These are phyloP conservation scores for Tonatia bakeri DNA, from an alignment of 2,113 vertebrate species.

Conservation along the genomic window DNA sequence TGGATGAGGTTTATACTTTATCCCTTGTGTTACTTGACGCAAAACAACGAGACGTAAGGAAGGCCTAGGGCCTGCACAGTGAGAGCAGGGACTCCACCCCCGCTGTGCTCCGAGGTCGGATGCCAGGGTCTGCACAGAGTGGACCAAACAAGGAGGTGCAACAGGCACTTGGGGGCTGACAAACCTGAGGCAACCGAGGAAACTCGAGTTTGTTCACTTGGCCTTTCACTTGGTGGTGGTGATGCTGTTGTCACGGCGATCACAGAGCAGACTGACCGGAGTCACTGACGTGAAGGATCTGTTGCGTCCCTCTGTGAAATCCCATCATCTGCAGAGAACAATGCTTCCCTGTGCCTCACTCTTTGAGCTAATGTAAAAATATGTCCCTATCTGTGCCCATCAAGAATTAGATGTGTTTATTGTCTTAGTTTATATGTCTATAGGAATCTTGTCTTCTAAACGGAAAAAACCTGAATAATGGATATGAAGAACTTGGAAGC, in stretches of 20 bases:
- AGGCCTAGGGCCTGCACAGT: background rate
- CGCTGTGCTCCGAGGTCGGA: background rate
- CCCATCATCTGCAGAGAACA: background rate
- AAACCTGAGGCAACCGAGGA: background rate
- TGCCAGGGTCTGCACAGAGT: background rate
- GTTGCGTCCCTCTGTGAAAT: background rate
- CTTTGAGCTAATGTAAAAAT: background rate
- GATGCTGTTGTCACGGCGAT: background rate
- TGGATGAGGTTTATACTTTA: background rate
- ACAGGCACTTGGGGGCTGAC: accelerated
- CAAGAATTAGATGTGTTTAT: background rate
- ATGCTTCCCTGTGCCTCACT: background rate
- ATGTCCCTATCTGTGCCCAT: background rate
- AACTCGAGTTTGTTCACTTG: background rate
- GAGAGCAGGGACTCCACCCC: background rate
- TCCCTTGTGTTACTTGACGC: background rate
- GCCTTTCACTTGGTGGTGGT: background rate
- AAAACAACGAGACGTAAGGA: background rate
- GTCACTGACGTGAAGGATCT: background rate
- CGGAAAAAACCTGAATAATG: background rate
- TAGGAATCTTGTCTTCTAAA: background rate
- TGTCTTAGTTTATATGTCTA: constrained; percentile 18
- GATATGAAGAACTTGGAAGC: background rate
- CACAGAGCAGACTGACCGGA: background rate
- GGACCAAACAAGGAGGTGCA: too few relatives aligned